Conservation (phyloP, 2,888 invertebrate genomes). For the Morpho deidamia region DNA sequence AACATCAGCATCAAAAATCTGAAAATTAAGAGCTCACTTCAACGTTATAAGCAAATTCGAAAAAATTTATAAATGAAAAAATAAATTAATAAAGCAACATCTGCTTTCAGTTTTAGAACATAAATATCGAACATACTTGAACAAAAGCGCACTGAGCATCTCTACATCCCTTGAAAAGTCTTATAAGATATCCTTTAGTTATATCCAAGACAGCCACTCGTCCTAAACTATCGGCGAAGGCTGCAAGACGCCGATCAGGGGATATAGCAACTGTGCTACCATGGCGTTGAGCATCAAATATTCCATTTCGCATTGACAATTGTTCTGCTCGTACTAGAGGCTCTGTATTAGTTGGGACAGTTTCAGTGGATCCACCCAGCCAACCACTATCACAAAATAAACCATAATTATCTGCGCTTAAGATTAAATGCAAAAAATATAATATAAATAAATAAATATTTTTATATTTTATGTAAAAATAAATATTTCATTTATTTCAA, state of each 20-base stretch:
- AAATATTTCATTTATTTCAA: too few species aligned
- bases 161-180: conserved; percentile 97
- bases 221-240: conserved; percentile 91
- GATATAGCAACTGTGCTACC: conserved; percentile 85
- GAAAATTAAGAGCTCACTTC: conserved; percentile 2
- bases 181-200: conserved; percentile 85
- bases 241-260: conserved; percentile 88
- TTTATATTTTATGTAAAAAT: too few species aligned
- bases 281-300: conserved; percentile 88
- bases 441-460: too few species aligned
- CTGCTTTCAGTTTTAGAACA: conserved; percentile 53
- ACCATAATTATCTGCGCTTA: too few species aligned
- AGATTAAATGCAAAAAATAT: too few species aligned
- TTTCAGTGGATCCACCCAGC: conserved; percentile 55
- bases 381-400: conserved; percentile 51
- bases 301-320: conserved; percentile 87
- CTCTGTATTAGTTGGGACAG: conserved; percentile 46
- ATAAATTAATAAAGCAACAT: too few species aligned
- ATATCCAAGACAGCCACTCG: conserved; percentile 93
- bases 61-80: too few species aligned
- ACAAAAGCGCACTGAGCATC: conserved; percentile 97
- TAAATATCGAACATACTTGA: conserved; percentile 79
- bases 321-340: conserved; percentile 82
- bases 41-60: too few species aligned
- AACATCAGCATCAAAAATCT: conserved; percentile 66